Evolutionary conservation across 2,888 invertebrate genomes (phyloP).

Genomic region (Ernsta delagoae): DNA sequence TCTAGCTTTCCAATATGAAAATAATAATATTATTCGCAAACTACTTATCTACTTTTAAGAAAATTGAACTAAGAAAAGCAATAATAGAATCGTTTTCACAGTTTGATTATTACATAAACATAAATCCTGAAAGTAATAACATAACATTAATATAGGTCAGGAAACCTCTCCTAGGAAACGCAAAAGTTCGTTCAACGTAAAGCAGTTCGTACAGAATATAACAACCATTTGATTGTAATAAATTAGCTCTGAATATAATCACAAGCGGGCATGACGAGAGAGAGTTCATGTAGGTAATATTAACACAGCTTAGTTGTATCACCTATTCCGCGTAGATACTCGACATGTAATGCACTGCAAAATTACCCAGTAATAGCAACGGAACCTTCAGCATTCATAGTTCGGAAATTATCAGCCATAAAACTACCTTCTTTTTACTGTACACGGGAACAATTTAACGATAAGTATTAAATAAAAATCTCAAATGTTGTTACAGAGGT

Average conservation of each 20-base stretch:
- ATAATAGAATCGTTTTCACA: no score
- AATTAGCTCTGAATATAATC: slow-evolving; percentile 54
- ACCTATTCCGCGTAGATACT: slow-evolving; percentile 59
- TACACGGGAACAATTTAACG: slow-evolving; percentile 64
- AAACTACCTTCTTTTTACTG: slow-evolving; percentile 74
- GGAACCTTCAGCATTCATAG: slow-evolving; percentile 77
- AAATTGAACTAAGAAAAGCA: no score
- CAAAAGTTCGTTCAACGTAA: slow-evolving; percentile 28
- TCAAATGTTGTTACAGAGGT: slow-evolving; percentile 34
- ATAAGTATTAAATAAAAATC: slow-evolving; percentile 63
- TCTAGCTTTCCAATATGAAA: not conserved
- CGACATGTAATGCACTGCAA: slow-evolving; percentile 69
- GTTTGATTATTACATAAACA: no score
- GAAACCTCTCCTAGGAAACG: slow-evolving; percentile 10
- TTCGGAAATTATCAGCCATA: slow-evolving; percentile 83
- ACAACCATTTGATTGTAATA: slow-evolving; percentile 27
- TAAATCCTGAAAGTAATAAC: no score
- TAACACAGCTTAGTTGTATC: slow-evolving; percentile 67
- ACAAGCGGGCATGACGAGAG: slow-evolving; percentile 63
- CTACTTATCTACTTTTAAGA: no score
- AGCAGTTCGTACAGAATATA: slow-evolving; percentile 39
- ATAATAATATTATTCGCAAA: no score
- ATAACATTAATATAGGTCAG: no score
- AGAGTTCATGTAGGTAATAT: slow-evolving; percentile 68
- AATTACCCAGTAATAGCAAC: slow-evolving; percentile 79